Evolutionary conservation across 2,797 vertebrate species (phyloP), one percentile per base, ranked within the genome.

Genomic region (Miichthys miiuy): DNA sequence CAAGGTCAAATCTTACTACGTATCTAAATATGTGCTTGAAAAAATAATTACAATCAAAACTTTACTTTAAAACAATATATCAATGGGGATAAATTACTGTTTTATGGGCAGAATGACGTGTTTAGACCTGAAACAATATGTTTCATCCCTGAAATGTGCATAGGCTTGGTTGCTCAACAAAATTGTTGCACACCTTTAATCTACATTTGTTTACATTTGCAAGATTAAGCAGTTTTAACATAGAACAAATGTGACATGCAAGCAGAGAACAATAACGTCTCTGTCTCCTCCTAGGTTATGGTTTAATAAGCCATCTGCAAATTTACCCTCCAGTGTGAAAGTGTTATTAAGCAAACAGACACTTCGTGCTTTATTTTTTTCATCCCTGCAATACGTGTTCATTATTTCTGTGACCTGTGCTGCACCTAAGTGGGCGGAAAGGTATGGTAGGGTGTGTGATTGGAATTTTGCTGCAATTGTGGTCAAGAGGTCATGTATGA

Each of bases 321-420:
- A 77, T 54, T 21, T 80, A 47, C 20, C n/a, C 63, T 72, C 47
- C 16, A 27, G 50, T 41, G 55, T 38, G 34, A 56, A 25, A 47
- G 18, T 46, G 14, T 79, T 65, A 64, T 68, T 56, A 51, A 57
- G 81, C n/a, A 70, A 67, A 80, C 4, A 27, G 23, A 30, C 62
- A 57, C 18, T 57, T 79, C 64, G 61, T 47, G 50, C 83, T 73
- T 79, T n/a, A 55, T n/a, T 74, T 52, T 73, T 25, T 34, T 27
- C 14, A 16, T 4, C 6, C 48, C 20, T 63, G 30, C 71, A 44
- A 38, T 38, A 65, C 48, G 17, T 30, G n/a, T 41, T 82, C 48
- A 79, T 27, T 73, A 56, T 55, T 79, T 68, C 56, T 2, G 7
- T 71, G 52, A 71, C 47, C 79, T 74, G 42, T 13, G 17, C 34